phyloP scores from a whole-genome alignment of 1,140 invertebrate species.

The Leptinotarsa undecemlineata region DNA sequence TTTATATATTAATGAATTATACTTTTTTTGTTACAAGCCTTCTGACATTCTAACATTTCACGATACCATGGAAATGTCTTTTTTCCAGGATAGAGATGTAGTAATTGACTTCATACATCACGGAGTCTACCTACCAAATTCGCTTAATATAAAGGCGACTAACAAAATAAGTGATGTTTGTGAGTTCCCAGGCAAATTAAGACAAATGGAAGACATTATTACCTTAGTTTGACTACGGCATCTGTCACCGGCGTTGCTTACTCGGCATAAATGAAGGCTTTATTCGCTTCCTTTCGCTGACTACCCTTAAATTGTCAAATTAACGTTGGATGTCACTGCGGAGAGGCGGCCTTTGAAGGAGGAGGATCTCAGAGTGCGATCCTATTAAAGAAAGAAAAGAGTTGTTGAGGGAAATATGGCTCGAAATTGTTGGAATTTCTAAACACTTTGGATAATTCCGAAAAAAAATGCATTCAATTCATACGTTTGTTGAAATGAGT shows the following conservation, averaged over 20 bases:
- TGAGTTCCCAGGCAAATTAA: conserved; percentile 53
- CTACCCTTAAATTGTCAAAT: conserved; percentile 23
- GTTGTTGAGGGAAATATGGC: too few species aligned
- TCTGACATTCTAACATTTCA: too few species aligned
- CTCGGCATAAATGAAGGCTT: conserved; percentile 19
- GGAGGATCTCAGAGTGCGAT: too few species aligned
- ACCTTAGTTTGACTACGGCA: conserved; percentile 51
- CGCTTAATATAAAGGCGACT: conserved; percentile 26
- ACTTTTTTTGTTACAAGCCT: too few species aligned
- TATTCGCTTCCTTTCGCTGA: conserved; percentile 13
- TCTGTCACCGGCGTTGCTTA: conserved; percentile 41
- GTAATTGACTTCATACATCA: conserved; percentile 22
- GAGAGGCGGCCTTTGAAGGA: too few species aligned
- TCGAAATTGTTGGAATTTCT: too few species aligned
- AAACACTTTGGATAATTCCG: too few species aligned
- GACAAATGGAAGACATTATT: conserved; percentile 54
- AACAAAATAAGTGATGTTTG: conserved; percentile 44
- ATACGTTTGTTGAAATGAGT: too few species aligned
- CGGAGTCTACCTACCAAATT: conserved; percentile 7
- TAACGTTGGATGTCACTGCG: conserved; percentile 10
- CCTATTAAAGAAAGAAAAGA: too few species aligned
- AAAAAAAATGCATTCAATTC: too few species aligned
- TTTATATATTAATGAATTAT: too few species aligned
- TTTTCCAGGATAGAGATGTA: not conserved
- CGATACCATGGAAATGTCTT: not conserved